Evolutionary conservation across 1,140 invertebrate species (phyloP).

Genomic region (Meloidogyne hapla): DNA sequence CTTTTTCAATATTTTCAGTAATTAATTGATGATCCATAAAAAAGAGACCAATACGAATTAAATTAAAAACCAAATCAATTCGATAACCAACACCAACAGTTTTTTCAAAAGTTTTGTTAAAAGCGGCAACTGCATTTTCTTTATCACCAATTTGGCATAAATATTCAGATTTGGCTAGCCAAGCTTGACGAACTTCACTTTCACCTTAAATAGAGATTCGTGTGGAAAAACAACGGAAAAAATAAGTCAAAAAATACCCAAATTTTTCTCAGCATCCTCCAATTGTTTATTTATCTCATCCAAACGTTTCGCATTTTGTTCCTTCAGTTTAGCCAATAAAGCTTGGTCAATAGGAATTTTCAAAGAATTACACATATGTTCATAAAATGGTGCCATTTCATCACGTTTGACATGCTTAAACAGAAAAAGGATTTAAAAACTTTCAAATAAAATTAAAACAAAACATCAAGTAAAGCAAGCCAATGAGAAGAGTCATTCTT

Average conservation of each 20-base stretch:
- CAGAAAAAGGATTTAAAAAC: too few species aligned
- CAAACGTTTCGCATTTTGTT: conserved; percentile 78
- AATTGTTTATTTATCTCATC: conserved; percentile 82
- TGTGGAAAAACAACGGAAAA: not conserved
- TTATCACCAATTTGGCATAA: conserved; percentile 93
- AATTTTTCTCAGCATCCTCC: conserved; percentile 88
- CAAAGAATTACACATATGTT: conserved; percentile 72
- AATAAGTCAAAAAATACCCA: conserved; percentile 64
- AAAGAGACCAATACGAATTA: conserved; percentile 85
- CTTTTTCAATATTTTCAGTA: conserved; percentile 86
- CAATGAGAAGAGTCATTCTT: too few species aligned
- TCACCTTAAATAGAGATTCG: conserved; percentile 70
- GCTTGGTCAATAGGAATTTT: conserved; percentile 77
- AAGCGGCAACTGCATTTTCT: conserved; percentile 72
- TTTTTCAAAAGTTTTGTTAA: conserved; percentile 87
- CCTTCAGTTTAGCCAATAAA: conserved; percentile 78
- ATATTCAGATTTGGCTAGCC: conserved; percentile 87
- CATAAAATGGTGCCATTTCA: conserved; percentile 95
- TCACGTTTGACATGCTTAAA: conserved; percentile 51
- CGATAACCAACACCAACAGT: conserved; percentile 89
- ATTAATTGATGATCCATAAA: conserved; percentile 87
- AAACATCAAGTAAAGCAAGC: too few species aligned
- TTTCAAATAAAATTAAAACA: too few species aligned
- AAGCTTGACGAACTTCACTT: conserved; percentile 85
- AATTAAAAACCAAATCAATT: conserved; percentile 85